phyloP scores from a whole-genome alignment of 2,113 vertebrate genomes.

The Vimba vimba region DNA sequence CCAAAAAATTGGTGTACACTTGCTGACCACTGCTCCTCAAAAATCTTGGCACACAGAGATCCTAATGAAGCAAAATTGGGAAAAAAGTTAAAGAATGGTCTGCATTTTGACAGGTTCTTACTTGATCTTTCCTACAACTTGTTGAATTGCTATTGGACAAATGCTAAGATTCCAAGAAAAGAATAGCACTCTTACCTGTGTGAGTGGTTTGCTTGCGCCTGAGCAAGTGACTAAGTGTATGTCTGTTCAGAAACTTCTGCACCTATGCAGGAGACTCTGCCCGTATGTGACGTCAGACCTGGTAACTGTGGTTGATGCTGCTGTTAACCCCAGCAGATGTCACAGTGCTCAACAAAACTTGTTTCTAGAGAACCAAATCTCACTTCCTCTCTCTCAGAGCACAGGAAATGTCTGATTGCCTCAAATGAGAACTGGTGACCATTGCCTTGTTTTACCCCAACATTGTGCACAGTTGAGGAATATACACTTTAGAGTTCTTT shows the following conservation, averaged over 20 bases:
- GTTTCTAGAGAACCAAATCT: not conserved
- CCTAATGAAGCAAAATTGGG: not conserved
- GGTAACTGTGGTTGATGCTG: conserved; percentile 5
- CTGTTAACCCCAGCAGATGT: not conserved
- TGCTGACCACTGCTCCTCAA: not conserved
- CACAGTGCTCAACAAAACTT: not conserved
- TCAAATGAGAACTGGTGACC: not conserved
- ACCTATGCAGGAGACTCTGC: not conserved
- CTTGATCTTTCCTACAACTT: not conserved
- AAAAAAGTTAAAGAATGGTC: not conserved
- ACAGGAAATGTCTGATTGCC: not conserved
- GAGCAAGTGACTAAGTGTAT: not conserved
- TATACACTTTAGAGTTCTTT: not conserved
- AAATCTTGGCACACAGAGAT: not conserved
- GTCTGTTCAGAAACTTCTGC: not conserved
- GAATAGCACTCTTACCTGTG: conserved; percentile 29
- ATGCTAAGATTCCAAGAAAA: not conserved
- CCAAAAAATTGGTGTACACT: not conserved
- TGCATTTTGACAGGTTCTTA: not conserved
- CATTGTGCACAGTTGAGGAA: not conserved
- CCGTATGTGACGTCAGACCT: not conserved
- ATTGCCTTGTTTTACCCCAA: not conserved
- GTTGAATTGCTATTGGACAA: not conserved
- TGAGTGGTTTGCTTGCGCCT: not conserved
- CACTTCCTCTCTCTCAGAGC: not conserved